Evolutionary conservation across 2,797 vertebrate species (phyloP).

Genomic region (Gymnocypris eckloni): DNA sequence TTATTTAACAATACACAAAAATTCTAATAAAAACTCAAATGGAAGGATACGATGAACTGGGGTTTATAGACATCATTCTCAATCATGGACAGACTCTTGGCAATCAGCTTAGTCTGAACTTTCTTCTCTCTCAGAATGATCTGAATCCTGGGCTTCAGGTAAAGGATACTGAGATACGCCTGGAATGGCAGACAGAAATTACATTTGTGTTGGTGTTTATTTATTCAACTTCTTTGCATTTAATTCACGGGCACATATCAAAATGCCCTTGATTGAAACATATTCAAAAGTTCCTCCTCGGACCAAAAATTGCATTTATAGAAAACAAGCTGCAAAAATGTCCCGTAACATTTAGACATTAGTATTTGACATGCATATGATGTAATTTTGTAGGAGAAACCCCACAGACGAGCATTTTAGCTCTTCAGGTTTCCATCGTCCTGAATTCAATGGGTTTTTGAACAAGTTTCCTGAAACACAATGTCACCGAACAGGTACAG

Average conservation of each 20-base stretch:
- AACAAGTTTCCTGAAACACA: not conserved
- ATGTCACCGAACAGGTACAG: not conserved
- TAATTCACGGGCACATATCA: not conserved
- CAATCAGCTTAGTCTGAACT: constrained; percentile 79
- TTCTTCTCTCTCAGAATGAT: constrained; percentile 82
- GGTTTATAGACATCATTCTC: constrained; percentile 85
- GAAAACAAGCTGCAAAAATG: not conserved
- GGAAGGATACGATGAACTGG: constrained; percentile 82
- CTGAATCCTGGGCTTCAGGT: constrained; percentile 85
- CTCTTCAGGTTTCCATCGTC: not conserved
- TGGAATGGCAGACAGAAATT: constrained; percentile 60
- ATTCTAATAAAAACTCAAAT: not conserved
- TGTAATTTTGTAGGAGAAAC: too few species aligned
- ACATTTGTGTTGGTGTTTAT: not conserved
- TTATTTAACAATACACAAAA: not conserved
- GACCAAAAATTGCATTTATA: too few species aligned
- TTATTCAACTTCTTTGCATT: not conserved
- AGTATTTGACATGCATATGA: not conserved
- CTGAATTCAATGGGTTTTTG: not conserved
- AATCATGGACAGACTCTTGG: constrained; percentile 77
- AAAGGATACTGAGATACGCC: constrained; percentile 84
- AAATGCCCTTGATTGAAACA: not conserved
- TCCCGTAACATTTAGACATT: not conserved
- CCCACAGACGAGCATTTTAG: not conserved
- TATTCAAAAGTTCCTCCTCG: not conserved